phyloP scores from a whole-genome alignment of 1,140 invertebrate species.

The Batillaria attramentaria region DNA sequence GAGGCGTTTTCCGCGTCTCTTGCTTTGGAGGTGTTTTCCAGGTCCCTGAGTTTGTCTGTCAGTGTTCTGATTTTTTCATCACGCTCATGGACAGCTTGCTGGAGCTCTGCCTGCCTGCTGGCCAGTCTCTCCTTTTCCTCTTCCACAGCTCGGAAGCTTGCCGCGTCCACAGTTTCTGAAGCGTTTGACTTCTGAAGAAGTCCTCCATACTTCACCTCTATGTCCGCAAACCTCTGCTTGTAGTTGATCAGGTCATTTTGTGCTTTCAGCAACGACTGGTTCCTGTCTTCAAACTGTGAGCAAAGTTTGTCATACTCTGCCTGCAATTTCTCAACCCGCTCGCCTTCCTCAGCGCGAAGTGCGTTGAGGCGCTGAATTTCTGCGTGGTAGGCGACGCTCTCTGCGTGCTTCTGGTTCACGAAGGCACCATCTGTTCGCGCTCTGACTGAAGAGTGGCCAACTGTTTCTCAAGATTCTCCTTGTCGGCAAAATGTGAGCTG shows the following conservation, averaged over 20 bases:
- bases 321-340: conserved; percentile 67
- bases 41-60: conserved; percentile 54
- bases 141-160: conserved; percentile 55
- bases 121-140: conserved; percentile 57
- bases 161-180: conserved; percentile 56
- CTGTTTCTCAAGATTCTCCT: conserved; percentile 68
- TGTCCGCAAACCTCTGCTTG: conserved; percentile 73
- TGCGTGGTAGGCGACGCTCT: conserved; percentile 85
- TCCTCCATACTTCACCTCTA: conserved; percentile 71
- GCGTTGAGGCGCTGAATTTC: conserved; percentile 85
- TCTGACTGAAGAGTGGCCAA: conserved; percentile 73
- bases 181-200: conserved; percentile 58
- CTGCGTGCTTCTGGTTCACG: conserved; percentile 85
- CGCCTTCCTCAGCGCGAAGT: conserved; percentile 52
- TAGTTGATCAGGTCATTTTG: conserved; percentile 75
- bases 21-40: conserved; percentile 53
- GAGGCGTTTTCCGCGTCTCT: conserved; percentile 57
- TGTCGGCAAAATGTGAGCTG: conserved; percentile 66
- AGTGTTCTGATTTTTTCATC: conserved; percentile 57
- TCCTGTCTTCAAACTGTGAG: conserved; percentile 72
- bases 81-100: conserved; percentile 49
- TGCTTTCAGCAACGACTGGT: conserved; percentile 71
- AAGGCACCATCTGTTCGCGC: conserved; percentile 83
- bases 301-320: conserved; percentile 66
- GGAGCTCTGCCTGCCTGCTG: conserved; percentile 51